Evolutionary conservation across 2,797 vertebrate genomes (phyloP).

Genomic region (Pristis pectinata): DNA sequence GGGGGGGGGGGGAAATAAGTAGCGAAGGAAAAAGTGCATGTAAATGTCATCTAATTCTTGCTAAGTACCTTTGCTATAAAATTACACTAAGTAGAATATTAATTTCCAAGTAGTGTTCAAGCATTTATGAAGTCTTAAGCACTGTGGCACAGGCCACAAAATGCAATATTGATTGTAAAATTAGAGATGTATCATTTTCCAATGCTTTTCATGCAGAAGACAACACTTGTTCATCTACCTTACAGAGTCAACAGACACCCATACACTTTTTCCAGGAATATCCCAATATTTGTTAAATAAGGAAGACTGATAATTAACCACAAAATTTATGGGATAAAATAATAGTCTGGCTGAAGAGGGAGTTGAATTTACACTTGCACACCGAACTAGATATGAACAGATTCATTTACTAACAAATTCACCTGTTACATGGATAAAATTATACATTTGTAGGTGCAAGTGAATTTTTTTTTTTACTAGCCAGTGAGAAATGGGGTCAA

Average conservation of each 20-base stretch:
- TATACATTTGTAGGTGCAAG: neutral
- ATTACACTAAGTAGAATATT: neutral
- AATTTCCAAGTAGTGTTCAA: neutral
- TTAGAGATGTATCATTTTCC: neutral
- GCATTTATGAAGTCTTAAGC: neutral
- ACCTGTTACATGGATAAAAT: neutral
- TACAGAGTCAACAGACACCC: neutral
- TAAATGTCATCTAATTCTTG: neutral
- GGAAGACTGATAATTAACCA: neutral
- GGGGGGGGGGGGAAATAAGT: too few relatives aligned
- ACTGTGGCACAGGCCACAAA: neutral
- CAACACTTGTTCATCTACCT: neutral
- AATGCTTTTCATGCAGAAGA: neutral
- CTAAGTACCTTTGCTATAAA: neutral
- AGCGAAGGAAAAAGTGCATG: neutral
- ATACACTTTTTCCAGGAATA: neutral
- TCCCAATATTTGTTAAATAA: neutral
- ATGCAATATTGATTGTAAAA: neutral
- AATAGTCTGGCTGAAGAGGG: neutral
- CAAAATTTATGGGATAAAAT: neutral
- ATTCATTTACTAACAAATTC: neutral
- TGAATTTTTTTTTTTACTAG: neutral
- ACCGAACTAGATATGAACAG: neutral
- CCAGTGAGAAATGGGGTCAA: conserved; percentile 3
- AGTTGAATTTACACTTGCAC: neutral